Conservation (phyloP, 2,888 invertebrate genomes). For the Cosmopolites sordidus region DNA sequence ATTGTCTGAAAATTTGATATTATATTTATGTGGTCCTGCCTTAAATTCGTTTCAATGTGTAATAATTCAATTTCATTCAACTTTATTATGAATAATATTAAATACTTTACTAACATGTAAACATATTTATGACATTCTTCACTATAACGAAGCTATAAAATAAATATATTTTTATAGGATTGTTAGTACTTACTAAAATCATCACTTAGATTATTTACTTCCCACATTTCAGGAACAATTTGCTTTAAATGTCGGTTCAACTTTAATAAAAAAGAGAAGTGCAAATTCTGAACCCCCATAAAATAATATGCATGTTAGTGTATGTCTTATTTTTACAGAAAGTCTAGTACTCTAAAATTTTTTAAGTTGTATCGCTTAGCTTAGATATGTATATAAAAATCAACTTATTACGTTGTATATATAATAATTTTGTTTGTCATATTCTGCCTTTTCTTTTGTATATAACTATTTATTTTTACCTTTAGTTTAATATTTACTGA, state of each 20-base stretch:
- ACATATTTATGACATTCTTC: neutral
- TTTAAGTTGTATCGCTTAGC: constrained; percentile 20
- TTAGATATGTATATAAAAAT: constrained; percentile 19
- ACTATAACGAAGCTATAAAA: neutral
- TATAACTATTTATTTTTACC: constrained; percentile 23
- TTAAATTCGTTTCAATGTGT: too few species aligned
- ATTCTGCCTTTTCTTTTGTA: constrained; percentile 22
- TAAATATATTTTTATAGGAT: too few species aligned
- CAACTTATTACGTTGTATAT: constrained; percentile 23
- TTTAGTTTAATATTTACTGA: neutral
- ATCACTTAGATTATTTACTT: constrained; percentile 16
- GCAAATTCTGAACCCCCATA: constrained; percentile 13
- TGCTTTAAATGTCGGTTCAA: constrained; percentile 7
- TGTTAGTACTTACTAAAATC: neutral
- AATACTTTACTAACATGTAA: too few species aligned
- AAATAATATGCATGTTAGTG: constrained; percentile 21
- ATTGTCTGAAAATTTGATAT: too few species aligned
- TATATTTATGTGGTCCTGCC: too few species aligned
- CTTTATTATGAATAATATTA: too few species aligned
- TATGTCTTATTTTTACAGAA: constrained; percentile 23
- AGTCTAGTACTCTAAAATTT: constrained; percentile 16
- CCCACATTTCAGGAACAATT: neutral
- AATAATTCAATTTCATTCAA: too few species aligned
- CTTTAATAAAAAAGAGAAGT: constrained; percentile 3
- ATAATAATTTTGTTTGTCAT: constrained; percentile 10